Evolutionary conservation across 2,888 invertebrate species (phyloP).

Genomic region (Unio delphinus): DNA sequence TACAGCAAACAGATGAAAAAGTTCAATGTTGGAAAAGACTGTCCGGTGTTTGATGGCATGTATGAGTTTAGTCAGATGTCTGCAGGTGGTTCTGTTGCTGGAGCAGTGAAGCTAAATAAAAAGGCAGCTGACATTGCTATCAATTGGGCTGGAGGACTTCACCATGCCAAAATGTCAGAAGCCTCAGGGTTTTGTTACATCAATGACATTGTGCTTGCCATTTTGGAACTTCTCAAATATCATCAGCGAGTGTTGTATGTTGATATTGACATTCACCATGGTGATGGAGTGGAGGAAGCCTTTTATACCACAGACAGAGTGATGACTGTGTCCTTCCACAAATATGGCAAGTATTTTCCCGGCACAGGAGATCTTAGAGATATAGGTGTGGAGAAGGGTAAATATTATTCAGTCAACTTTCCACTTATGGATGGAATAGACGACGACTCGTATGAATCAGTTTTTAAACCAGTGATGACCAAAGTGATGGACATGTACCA

Average conservation of each 20-base stretch:
- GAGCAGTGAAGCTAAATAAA: constrained; percentile 97
- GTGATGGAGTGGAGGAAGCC: constrained; percentile 99
- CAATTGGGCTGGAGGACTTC: constrained; percentile 98
- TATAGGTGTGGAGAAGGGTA: constrained; percentile 83
- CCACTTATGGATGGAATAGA: no score
- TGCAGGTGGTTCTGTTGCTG: constrained; percentile 96
- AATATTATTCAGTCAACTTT: constrained; percentile 97
- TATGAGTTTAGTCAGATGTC: constrained; percentile 99
- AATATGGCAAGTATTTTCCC: constrained; percentile 99
- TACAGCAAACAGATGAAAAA: constrained; percentile 97
- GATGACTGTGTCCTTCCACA: constrained; percentile 99
- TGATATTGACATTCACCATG: constrained; percentile 99
- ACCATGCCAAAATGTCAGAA: constrained; percentile 99
- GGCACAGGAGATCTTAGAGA: constrained; percentile 87
- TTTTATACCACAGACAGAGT: constrained; percentile 99
- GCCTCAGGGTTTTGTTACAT: constrained; percentile 99
- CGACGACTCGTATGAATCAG: no score
- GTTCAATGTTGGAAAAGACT: constrained; percentile 98
- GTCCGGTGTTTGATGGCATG: constrained; percentile 98
- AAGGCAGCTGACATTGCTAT: constrained; percentile 98
- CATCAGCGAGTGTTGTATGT: constrained; percentile 97
- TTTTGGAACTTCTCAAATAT: constrained; percentile 95
- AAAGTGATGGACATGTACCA: constrained; percentile 97
- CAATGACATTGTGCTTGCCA: constrained; percentile 98
- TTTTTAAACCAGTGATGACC: constrained; percentile 72